Percentiles rank a stretch among this genome's conserved stretches.
phyloP scores from a whole-genome alignment of 92 coral and sea anemone genomes.

The Phymanthus crucifer region DNA sequence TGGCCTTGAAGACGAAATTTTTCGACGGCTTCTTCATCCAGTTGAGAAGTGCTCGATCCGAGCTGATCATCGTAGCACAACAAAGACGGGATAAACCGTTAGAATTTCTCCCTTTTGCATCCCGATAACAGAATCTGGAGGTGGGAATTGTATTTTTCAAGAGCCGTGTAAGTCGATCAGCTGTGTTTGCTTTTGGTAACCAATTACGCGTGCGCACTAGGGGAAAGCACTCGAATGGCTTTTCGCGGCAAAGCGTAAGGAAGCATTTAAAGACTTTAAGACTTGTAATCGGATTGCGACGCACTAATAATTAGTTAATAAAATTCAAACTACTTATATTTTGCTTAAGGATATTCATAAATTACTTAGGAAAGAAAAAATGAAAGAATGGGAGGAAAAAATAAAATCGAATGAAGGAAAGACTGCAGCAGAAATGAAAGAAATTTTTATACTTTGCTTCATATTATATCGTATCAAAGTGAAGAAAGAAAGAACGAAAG shows the following conservation, averaged over 20 bases:
- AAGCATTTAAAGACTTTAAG: too few relatives aligned
- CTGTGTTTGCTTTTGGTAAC: slow-evolving; percentile 11
- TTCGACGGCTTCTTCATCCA: slow-evolving; percentile 76
- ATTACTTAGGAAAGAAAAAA: too few relatives aligned
- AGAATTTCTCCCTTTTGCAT: not conserved
- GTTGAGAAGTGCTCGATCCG: not conserved
- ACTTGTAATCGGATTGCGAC: too few relatives aligned
- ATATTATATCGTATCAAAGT: not conserved
- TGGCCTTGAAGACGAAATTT: slow-evolving; percentile 70
- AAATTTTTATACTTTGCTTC: too few relatives aligned
- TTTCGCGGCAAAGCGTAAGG: slow-evolving; percentile 1
- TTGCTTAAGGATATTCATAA: too few relatives aligned
- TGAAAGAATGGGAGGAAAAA: too few relatives aligned
- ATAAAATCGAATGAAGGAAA: not conserved
- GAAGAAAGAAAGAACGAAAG: not conserved
- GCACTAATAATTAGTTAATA: too few relatives aligned
- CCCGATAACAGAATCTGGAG: not conserved
- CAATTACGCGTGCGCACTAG: slow-evolving; percentile 15
- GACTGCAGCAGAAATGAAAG: not conserved
- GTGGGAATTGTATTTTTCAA: not conserved
- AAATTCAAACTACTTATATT: too few relatives aligned
- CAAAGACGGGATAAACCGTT: too few relatives aligned
- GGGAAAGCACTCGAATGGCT: not conserved
- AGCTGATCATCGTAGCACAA: not conserved
- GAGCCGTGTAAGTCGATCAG: not conserved